phyloP scores from a whole-genome alignment of 2,888 invertebrate genomes.

The Drosophila sordidapex region DNA sequence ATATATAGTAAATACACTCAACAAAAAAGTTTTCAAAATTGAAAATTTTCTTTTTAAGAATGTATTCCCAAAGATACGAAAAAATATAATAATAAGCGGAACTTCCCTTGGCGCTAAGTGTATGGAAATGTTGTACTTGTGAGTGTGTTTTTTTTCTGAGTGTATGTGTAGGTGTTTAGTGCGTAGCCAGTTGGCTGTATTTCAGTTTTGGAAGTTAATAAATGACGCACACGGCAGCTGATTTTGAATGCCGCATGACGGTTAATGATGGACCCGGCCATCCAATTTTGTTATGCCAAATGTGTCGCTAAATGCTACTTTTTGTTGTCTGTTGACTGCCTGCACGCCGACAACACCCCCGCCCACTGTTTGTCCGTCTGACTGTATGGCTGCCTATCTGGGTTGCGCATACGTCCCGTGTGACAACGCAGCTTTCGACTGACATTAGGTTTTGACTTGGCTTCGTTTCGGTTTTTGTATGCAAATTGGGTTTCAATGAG shows the following conservation, averaged over 20 bases:
- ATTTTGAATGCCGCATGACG: constrained; percentile 64
- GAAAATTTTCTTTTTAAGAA: background rate
- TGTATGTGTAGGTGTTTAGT: background rate
- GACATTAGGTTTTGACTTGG: constrained; percentile 47
- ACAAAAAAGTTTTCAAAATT: background rate
- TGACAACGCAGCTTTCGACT: constrained; percentile 44
- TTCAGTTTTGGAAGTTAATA: constrained; percentile 54
- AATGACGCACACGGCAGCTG: constrained; percentile 60
- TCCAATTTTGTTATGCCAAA: constrained; percentile 74
- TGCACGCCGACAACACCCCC: background rate
- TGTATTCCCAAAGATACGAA: background rate
- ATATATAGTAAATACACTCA: background rate
- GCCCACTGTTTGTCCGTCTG: background rate
- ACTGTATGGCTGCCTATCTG: constrained; percentile 16
- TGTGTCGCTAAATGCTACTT: constrained; percentile 74
- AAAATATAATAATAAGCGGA: background rate
- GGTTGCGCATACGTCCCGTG: constrained; percentile 68
- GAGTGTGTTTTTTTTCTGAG: background rate
- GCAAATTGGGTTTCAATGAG: constrained; percentile 59
- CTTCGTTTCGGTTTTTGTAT: constrained; percentile 59
- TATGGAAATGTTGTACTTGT: background rate
- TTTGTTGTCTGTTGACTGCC: constrained; percentile 21
- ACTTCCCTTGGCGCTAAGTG: background rate
- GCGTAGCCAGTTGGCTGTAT: constrained; percentile 14
- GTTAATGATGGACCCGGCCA: constrained; percentile 26